Conservation (phyloP, 92 coral and sea anemone species). For the Montipora capitata region DNA sequence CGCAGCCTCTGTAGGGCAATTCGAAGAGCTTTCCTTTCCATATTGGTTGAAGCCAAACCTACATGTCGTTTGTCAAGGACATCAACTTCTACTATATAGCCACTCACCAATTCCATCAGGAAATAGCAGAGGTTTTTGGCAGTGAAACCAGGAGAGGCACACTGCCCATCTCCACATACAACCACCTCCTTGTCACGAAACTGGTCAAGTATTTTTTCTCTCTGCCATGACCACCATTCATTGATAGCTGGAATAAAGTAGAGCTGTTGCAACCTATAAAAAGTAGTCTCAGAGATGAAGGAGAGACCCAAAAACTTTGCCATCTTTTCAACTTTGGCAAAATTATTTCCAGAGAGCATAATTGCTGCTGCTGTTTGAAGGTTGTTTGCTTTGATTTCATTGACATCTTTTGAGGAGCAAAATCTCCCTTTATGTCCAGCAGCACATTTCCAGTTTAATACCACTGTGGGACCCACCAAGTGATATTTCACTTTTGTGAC, state of each 20-base stretch:
- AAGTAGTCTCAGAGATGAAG: slow-evolving; percentile 61
- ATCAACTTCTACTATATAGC: slow-evolving; percentile 59
- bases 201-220: not conserved
- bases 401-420: slow-evolving; percentile 31
- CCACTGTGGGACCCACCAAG: slow-evolving; percentile 21
- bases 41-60: slow-evolving; percentile 34
- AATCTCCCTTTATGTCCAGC: slow-evolving; percentile 51
- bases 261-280: slow-evolving; percentile 51
- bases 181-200: slow-evolving; percentile 27
- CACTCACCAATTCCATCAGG: slow-evolving; percentile 46
- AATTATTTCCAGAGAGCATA: slow-evolving; percentile 52
- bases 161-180: slow-evolving; percentile 71
- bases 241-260: slow-evolving; percentile 54
- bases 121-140: slow-evolving; percentile 61
- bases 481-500: not conserved
- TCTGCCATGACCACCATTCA: slow-evolving; percentile 72
- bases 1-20: slow-evolving; percentile 27
- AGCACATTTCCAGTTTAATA: slow-evolving; percentile 45
- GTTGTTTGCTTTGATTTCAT: slow-evolving; percentile 44
- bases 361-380: slow-evolving; percentile 49
- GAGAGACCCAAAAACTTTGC: slow-evolving; percentile 51
- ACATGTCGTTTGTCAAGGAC: slow-evolving; percentile 65
- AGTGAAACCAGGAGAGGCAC: slow-evolving; percentile 67
- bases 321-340: slow-evolving; percentile 41
- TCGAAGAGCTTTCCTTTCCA: slow-evolving; percentile 53